Base-by-base conservation (phyloP, 2,113 vertebrate genomes). In the Eleginops maclovinus region DNA sequence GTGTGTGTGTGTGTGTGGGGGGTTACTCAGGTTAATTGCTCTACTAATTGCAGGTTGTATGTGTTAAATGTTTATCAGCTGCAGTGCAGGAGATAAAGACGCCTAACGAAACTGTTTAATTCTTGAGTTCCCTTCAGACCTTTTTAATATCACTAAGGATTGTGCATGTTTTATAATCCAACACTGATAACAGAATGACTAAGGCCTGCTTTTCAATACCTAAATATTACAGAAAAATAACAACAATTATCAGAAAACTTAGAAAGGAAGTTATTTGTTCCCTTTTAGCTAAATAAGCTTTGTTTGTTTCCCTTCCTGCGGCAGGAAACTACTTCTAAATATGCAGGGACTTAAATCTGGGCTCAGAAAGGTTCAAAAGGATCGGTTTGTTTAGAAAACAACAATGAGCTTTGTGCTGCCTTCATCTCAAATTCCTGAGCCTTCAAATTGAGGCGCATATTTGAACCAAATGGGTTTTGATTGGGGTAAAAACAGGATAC, bases 291-390 rank as follows among this genome's bases (percentile, higher is more conserved):
- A 0, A n/a, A n/a, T n/a, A 50, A 4, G 43, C 26, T 21, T 77
- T 59, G 71, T 65, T 54, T 36, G 13, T 36, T 71, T 26, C 24
- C 19, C 36, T 86, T 85, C 79, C 81, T 78, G 56, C 36, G n/a
- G 72, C 66, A 88, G 82, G 77, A 90, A 87, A 68, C 53, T 22
- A 54, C 59, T 46, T 77, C 17, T 90, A 28, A 87, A 77, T 44
- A 50, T 56, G 31, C 3, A 19, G 17, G 40, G 40, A 41, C 46
- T 50, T n/a, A 68, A 43, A 61, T 28, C n/a, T 6, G 2, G 9
- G 61, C 68, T 56, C n/a, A 71, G 71, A 66, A 7, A 3, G 40
- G 69, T 47, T 67, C 61, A 69, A 81, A 81, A 13, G 2, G 13
- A 24, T 63, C 36, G 11, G 46, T 24, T n/a, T n/a, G 16, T 36